These are phyloP conservation scores for Acestrorhynchus altus DNA, from an alignment of 2,797 vertebrate species.

Conservation along the genomic window DNA sequence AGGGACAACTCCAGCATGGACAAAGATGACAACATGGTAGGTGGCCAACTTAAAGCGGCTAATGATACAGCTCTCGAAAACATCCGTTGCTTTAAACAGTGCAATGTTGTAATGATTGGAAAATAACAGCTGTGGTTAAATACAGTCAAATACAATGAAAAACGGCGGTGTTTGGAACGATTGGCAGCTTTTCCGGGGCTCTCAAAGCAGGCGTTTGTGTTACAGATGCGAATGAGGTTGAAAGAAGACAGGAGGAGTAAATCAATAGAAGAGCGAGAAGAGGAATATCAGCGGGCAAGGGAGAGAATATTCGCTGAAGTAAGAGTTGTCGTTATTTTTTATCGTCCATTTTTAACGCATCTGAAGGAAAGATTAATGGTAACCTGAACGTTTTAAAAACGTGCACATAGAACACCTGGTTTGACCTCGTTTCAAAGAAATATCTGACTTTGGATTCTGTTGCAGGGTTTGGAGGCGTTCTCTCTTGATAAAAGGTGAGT, in stretches of 20 bases:
- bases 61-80: neutral
- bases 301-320: conserved; percentile 98
- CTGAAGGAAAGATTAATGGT: neutral
- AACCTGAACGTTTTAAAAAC: neutral
- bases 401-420: neutral
- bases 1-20: conserved; percentile 98
- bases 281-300: conserved; percentile 95
- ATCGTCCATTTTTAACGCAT: neutral
- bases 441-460: conserved; percentile 21
- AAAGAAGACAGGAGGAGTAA: conserved; percentile 98
- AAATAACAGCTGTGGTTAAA: neutral
- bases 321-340: conserved; percentile 60
- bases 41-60: conserved; percentile 11
- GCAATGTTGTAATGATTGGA: neutral
- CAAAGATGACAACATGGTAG: conserved; percentile 92
- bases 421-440: neutral
- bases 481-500: conserved; percentile 87
- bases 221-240: conserved; percentile 94
- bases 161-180: neutral
- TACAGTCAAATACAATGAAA: neutral
- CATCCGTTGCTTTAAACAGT: neutral
- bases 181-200: neutral
- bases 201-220: conserved; percentile 50
- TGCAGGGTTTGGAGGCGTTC: conserved; percentile 79
- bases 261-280: conserved; percentile 97